Evolutionary conservation across 2,797 vertebrate genomes (phyloP), one percentile per base, ranked within the genome.

Genomic region (Morelia viridis): DNA sequence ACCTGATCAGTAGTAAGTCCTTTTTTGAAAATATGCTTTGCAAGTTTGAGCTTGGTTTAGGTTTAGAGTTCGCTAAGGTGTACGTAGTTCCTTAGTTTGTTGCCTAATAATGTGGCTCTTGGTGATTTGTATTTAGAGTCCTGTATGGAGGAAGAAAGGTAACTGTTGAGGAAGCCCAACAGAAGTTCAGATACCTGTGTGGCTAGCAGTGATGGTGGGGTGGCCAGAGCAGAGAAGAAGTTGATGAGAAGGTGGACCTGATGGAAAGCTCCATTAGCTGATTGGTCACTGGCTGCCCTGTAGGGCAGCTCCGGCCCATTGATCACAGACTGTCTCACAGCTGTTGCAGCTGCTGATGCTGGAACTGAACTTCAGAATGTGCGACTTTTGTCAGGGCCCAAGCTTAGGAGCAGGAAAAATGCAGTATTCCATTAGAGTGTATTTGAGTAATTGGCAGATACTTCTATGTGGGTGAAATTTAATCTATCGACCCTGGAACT

Each of bases 101-200:
- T 90, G 85, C 56, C 71, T 62, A 76, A 5, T 19, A 80, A 91
- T 61, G 88, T 68, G 31, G 22, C 28, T 28, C 64, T 35, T 76
- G 76, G 84, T 71, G n/a, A 64, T 85, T 76, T 35, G 90, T 85
- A 35, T 90, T 90, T 41, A 57, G 57, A 85, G 89, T 64, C 8
- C 2, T 15, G 35, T 64, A 85, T 35, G 56, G 84, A 86, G n/a
- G 28, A 84, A 13, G 5, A 19, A 60, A 64, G 58, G 76, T 15
- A 46, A 24, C 31, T 1, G 31, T 24, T 60, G 19, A 41, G 2
- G 2, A 60, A 71, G 31, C 26, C 26, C 17, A 22, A 4, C 1
- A 24, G 58, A 41, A 80, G 56, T 41, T 41, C 5, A 53, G 2
- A 31, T 31, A 8, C 7, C 53, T 0, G 17, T 7, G 19, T 22